These are phyloP conservation scores for Mellivora capensis DNA, from an alignment of 2,113 vertebrate species.

Conservation along the genomic window DNA sequence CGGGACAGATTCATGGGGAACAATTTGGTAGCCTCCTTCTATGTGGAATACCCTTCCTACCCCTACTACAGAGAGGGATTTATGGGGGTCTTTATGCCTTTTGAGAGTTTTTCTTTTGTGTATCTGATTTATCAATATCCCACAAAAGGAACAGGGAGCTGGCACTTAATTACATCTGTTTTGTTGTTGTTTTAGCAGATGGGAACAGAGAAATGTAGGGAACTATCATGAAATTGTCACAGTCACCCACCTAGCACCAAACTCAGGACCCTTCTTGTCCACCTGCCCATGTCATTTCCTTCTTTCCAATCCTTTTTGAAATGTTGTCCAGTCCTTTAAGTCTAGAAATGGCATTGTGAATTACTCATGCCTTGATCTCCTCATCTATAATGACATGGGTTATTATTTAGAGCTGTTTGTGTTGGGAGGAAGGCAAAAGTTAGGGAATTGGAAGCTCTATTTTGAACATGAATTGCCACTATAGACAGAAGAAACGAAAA, in stretches of 20 bases:
- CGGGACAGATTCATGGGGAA: background rate
- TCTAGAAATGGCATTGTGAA: slow-evolving; percentile 24
- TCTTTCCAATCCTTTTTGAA: slow-evolving; percentile 26
- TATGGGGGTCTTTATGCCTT: background rate
- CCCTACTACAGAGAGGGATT: slow-evolving; percentile 33
- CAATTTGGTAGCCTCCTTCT: background rate
- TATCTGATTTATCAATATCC: slow-evolving; percentile 14
- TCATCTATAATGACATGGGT: background rate
- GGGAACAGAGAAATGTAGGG: background rate
- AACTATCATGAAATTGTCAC: slow-evolving; percentile 21
- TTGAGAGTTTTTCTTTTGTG: slow-evolving; percentile 17
- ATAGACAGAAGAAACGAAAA: slow-evolving; percentile 27
- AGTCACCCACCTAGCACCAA: background rate
- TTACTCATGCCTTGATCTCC: slow-evolving; percentile 3
- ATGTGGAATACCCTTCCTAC: background rate
- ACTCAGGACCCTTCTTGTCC: background rate
- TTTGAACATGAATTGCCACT: slow-evolving; percentile 35
- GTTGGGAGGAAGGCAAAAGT: slow-evolving; percentile 4
- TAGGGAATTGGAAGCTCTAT: background rate
- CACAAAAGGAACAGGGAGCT: background rate
- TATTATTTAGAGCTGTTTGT: slow-evolving; percentile 20
- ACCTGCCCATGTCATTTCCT: background rate
- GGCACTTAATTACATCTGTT: slow-evolving; percentile 3
- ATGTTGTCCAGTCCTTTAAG: background rate
- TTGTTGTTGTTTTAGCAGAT: background rate